phyloP scores from a whole-genome alignment of 2,888 invertebrate genomes.

The Gortyna flavago region DNA sequence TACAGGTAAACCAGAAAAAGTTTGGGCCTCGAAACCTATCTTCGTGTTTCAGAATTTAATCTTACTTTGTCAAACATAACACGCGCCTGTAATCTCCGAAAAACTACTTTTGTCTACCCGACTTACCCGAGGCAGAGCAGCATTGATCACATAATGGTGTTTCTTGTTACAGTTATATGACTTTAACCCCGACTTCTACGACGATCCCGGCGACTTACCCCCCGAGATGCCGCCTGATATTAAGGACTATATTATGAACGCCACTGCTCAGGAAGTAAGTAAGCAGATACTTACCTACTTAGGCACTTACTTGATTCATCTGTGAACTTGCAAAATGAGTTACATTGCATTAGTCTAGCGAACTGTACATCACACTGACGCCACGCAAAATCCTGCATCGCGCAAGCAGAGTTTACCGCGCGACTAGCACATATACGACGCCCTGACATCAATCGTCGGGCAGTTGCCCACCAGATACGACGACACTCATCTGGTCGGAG shows the following conservation, averaged over 20 bases:
- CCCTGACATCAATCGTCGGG: too few relatives aligned
- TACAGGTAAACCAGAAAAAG: not conserved
- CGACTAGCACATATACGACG: too few relatives aligned
- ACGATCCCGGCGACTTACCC: slow-evolving; percentile 92
- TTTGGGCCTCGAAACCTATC: not conserved
- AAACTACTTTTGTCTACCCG: not conserved
- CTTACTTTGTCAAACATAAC: not conserved
- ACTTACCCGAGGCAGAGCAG: not conserved
- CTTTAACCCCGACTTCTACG: slow-evolving; percentile 96
- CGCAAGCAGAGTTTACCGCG: too few relatives aligned
- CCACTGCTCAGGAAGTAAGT: slow-evolving; percentile 75
- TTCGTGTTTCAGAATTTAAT: not conserved
- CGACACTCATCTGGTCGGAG: too few relatives aligned
- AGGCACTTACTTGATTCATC: not conserved
- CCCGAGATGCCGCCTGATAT: slow-evolving; percentile 92
- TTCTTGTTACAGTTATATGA: slow-evolving; percentile 92
- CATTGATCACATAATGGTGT: not conserved
- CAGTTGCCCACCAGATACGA: too few relatives aligned
- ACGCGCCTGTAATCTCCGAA: not conserved
- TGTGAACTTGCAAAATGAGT: not conserved
- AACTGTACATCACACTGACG: too few relatives aligned
- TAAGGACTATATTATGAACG: slow-evolving; percentile 76
- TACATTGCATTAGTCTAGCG: too few relatives aligned
- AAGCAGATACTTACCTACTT: not conserved
- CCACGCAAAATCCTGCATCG: too few relatives aligned